Conservation (phyloP, 2,888 invertebrate species). For the Camponotus fellah region DNA sequence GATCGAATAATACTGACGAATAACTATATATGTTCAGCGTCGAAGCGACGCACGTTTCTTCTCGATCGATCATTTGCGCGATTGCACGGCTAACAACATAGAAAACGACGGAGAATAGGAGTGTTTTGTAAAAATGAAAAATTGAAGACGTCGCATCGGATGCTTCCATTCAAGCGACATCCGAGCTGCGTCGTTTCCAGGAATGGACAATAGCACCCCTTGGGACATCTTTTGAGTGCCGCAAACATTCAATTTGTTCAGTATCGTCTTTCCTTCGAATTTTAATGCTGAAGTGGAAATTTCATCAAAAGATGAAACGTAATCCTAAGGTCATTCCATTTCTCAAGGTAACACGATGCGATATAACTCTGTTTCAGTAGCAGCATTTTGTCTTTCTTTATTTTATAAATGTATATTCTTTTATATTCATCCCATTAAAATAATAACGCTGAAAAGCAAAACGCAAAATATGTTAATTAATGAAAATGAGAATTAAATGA, state of each 20-base stretch:
- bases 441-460: slow-evolving; percentile 2
- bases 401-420: background rate
- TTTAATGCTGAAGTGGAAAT: slow-evolving; percentile 74
- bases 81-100: slow-evolving; percentile 48
- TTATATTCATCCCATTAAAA: slow-evolving; percentile 16
- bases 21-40: slow-evolving; percentile 10
- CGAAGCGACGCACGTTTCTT: slow-evolving; percentile 33
- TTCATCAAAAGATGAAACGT: slow-evolving; percentile 52
- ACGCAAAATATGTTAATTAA: slow-evolving; percentile 34
- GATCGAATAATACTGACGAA: slow-evolving; percentile 39
- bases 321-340: slow-evolving; percentile 56
- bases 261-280: slow-evolving; percentile 82
- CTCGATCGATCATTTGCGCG: slow-evolving; percentile 48
- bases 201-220: slow-evolving; percentile 53
- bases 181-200: slow-evolving; percentile 54
- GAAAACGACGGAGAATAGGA: slow-evolving; percentile 33
- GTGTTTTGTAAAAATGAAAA: slow-evolving; percentile 38
- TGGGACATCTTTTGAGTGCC: slow-evolving; percentile 57
- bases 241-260: slow-evolving; percentile 82
- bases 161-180: slow-evolving; percentile 54
- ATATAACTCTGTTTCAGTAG: slow-evolving; percentile 44
- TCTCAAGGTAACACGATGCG: slow-evolving; percentile 63
- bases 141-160: slow-evolving; percentile 35
- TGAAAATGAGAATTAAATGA: slow-evolving; percentile 40
- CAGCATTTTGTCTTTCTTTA: background rate